A percentile compares a stretch with the other conserved stretches of the same genome.
These are phyloP conservation scores for Elgaria multicarinata DNA, from an alignment of 2,113 vertebrate species.

Conservation along the genomic window DNA sequence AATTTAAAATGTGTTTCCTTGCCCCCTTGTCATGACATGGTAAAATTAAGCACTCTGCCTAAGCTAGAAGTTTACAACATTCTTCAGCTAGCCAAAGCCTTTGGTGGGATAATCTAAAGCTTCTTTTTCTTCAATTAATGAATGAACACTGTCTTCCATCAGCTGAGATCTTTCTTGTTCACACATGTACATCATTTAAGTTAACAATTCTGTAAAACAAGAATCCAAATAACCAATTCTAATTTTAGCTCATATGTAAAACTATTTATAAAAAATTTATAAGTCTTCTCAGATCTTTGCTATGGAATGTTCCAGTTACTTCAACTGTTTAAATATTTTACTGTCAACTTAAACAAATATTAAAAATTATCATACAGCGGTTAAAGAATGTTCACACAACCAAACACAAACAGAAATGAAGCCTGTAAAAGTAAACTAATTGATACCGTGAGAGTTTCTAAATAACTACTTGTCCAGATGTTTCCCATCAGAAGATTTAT, in stretches of 20 bases:
- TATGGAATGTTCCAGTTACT: background rate
- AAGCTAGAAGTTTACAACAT: conserved; percentile 32
- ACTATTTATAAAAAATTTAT: conserved; percentile 1
- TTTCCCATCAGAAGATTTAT: conserved; percentile 36
- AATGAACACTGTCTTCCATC: background rate
- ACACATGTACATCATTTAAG: conserved; percentile 7
- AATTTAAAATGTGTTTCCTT: too few relatives aligned
- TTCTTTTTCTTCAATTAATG: background rate
- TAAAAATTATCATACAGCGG: conserved; percentile 30
- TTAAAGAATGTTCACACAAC: conserved; percentile 23
- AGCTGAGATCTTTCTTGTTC: conserved; percentile 9
- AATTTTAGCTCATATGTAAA: conserved; percentile 29
- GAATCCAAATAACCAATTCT: conserved; percentile 16
- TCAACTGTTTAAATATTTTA: conserved; percentile 25
- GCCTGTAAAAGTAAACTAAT: conserved; percentile 25
- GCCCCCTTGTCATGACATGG: too few relatives aligned
- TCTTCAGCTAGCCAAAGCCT: conserved; percentile 7
- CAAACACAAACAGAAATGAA: conserved; percentile 9
- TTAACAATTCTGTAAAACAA: conserved; percentile 22
- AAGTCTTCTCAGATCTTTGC: conserved; percentile 31
- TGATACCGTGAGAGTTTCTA: conserved; percentile 8
- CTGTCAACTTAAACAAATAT: conserved; percentile 38
- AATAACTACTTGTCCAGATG: conserved; percentile 43
- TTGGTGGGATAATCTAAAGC: background rate
- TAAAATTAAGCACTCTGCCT: conserved; percentile 18